These are phyloP conservation scores for Volucella bombylans DNA, from an alignment of 2,888 invertebrate species.

Conservation along the genomic window DNA sequence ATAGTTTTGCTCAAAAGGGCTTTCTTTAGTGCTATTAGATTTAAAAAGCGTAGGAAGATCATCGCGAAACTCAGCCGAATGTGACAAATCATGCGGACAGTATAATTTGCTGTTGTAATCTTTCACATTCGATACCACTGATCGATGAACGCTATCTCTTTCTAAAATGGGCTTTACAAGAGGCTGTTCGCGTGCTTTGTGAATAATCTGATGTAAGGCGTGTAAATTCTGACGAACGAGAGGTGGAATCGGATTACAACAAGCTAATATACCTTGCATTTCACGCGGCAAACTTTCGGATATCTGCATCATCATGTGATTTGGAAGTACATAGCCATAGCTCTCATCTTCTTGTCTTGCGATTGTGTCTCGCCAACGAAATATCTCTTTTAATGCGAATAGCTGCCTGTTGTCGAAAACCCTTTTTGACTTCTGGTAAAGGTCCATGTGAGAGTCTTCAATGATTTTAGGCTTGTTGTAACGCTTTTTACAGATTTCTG, in stretches of 20 bases:
- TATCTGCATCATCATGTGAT: constrained; percentile 96
- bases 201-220: constrained; percentile 86
- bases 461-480: constrained; percentile 90
- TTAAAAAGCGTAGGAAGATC: constrained; percentile 84
- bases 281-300: constrained; percentile 94
- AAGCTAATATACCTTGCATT: constrained; percentile 95
- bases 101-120: constrained; percentile 84
- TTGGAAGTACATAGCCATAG: constrained; percentile 94
- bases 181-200: constrained; percentile 88
- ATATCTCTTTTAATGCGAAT: constrained; percentile 90
- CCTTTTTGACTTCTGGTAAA: constrained; percentile 90
- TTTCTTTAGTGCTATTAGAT: constrained; percentile 30
- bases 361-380: constrained; percentile 92
- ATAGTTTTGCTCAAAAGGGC: neutral
- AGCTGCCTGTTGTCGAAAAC: constrained; percentile 93
- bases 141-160: constrained; percentile 73
- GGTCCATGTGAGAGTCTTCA: constrained; percentile 88
- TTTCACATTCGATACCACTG: constrained; percentile 75
- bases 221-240: constrained; percentile 84
- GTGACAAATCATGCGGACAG: constrained; percentile 86
- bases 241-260: constrained; percentile 96
- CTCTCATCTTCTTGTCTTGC: constrained; percentile 96
- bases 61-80: constrained; percentile 83
- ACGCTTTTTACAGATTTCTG: constrained; percentile 89
- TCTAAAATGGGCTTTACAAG: constrained; percentile 84